phyloP scores from a whole-genome alignment of 2,888 invertebrate species.

The Nemurella pictetii region DNA sequence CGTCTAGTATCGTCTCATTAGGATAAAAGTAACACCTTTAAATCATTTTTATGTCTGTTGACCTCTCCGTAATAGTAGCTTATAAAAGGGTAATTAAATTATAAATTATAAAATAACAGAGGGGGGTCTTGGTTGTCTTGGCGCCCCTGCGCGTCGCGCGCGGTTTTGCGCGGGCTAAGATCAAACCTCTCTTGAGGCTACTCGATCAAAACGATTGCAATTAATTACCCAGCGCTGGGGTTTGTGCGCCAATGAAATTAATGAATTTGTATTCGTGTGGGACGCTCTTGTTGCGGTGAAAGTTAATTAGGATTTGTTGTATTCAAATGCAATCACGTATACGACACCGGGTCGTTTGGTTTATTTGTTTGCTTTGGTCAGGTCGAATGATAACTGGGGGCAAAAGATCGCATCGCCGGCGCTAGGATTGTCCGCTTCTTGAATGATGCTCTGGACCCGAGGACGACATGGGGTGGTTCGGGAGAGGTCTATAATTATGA shows the following conservation, averaged over 20 bases:
- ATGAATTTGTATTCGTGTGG: neutral
- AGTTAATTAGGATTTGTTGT: neutral
- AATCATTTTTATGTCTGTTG: conserved; percentile 18
- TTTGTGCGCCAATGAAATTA: neutral
- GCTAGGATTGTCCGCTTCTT: neutral
- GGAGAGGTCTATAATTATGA: conserved; percentile 18
- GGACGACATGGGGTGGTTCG: neutral
- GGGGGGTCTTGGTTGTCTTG: conserved; percentile 14
- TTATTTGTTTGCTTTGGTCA: neutral
- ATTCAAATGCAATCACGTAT: neutral
- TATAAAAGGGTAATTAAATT: conserved; percentile 26
- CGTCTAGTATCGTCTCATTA: conserved; percentile 24
- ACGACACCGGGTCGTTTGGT: neutral
- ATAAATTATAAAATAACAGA: conserved; percentile 18
- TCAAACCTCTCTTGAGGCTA: conserved; percentile 8
- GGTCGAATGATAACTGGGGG: neutral
- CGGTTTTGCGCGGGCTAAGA: neutral
- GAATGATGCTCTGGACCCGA: neutral
- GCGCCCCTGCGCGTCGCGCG: neutral
- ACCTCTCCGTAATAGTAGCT: neutral
- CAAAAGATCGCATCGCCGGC: neutral
- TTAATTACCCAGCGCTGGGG: neutral
- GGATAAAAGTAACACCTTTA: conserved; percentile 25
- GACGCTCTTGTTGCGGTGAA: neutral
- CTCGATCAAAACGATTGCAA: conserved; percentile 7